Evolutionary conservation across 2,113 vertebrate species (phyloP), one percentile per base, ranked within the genome.

Genomic region (Callopanchax toddi): DNA sequence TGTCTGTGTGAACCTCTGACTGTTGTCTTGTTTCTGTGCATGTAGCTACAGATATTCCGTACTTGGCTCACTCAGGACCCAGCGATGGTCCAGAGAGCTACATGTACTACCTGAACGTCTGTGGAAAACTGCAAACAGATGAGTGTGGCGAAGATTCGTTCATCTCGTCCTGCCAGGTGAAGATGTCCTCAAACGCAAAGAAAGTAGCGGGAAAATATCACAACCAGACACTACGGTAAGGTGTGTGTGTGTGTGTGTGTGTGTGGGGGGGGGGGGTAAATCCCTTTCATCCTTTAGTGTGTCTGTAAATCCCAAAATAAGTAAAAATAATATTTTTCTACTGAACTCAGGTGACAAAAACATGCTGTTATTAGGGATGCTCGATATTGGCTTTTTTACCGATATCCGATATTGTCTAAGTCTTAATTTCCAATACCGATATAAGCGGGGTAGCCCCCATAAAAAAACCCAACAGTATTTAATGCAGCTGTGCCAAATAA

Each of bases 211-310:
- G 97, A 61, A 92, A 71, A 83, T 92, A 62, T 72, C 36, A 92
- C 60, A 95, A 95, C 84, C 97, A 98, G 57, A 96, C 89, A 0
- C 82, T 99, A 37, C 94, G 97, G 97, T 98, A 63, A 65, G 40
- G 13, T 25, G 2, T 29, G 21, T 44, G 21, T 48, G 1, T 22
- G 13, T 59, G 5, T 52, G 4, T 56, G 17, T 23, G 12, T 23
- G 3, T 36, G 22, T 17, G 8, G 29, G 8, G 29, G 8, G 29
- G n/a, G n/a, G n/a, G n/a, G n/a, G n/a, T n/a, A n/a, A n/a, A n/a
- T n/a, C n/a, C n/a, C n/a, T n/a, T n/a, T n/a, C n/a, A n/a, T n/a
- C n/a, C n/a, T n/a, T n/a, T n/a, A n/a, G n/a, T n/a, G n/a, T n/a
- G n/a, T n/a, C n/a, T n/a, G n/a, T n/a, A n/a, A n/a, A n/a, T n/a